Evolutionary conservation across 1,140 invertebrate genomes (phyloP).

Genomic region (Drosophila melanica): DNA sequence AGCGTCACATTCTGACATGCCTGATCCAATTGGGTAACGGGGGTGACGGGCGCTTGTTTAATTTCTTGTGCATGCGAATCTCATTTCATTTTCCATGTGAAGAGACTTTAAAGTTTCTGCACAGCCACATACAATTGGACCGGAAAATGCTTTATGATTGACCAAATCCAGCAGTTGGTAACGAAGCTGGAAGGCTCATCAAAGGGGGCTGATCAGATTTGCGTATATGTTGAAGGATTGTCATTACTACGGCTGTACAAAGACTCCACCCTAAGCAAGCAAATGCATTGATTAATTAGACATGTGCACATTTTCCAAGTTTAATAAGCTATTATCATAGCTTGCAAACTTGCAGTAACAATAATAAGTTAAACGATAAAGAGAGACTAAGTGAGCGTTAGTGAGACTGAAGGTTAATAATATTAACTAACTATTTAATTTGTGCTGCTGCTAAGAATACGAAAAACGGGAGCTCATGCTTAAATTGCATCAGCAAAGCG

Average conservation of each 20-base stretch:
- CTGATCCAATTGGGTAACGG: constrained; percentile 24
- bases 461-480: constrained; percentile 1
- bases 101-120: constrained; percentile 49
- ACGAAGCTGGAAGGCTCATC: background rate
- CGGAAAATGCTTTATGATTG: constrained; percentile 55
- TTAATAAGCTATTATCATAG: constrained; percentile 39
- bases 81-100: constrained; percentile 58
- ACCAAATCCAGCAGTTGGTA: constrained; percentile 36
- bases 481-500: constrained; percentile 8
- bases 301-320: constrained; percentile 36
- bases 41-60: constrained; percentile 42
- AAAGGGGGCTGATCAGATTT: background rate
- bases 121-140: constrained; percentile 34
- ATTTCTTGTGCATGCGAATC: constrained; percentile 59
- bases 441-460: background rate
- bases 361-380: background rate
- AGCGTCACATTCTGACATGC: constrained; percentile 35
- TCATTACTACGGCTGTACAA: background rate
- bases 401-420: background rate
- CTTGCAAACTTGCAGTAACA: constrained; percentile 15
- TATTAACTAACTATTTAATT: constrained; percentile 3
- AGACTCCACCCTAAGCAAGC: background rate
- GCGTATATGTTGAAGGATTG: background rate
- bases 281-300: constrained; percentile 34
- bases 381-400: background rate